Evolutionary conservation across 1,140 invertebrate genomes (phyloP).

Genomic region (Philaenus spumarius): DNA sequence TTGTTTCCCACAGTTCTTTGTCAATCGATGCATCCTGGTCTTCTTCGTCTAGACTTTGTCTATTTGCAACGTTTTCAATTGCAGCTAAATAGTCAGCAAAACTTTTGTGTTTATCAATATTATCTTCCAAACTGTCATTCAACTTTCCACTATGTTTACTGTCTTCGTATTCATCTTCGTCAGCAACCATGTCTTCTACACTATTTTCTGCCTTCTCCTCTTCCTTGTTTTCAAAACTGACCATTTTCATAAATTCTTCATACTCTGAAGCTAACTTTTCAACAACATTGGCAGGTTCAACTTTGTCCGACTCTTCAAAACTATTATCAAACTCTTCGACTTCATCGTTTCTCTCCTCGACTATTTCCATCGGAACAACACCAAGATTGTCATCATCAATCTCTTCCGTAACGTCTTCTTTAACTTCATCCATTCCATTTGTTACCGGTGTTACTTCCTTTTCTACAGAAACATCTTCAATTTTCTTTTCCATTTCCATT

Average conservation of each 20-base stretch:
- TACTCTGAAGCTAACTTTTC: conserved; percentile 18
- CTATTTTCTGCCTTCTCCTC: neutral
- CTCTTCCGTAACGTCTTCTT: neutral
- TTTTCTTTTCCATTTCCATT: neutral
- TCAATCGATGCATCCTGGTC: neutral
- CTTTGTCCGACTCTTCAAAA: conserved; percentile 2
- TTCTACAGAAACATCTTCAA: neutral
- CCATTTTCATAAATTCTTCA: conserved; percentile 23
- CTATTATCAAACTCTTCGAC: neutral
- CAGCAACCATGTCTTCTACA: neutral
- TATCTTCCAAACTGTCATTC: conserved; percentile 5
- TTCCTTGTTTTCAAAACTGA: conserved; percentile 11
- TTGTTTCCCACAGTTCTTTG: conserved; percentile 7
- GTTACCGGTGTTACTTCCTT: neutral
- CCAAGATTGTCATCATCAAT: neutral
- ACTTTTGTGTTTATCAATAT: conserved; percentile 1
- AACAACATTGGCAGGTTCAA: neutral
- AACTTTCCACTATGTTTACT: neutral
- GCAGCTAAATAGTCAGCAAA: neutral
- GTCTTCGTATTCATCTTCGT: neutral
- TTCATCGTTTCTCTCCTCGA: neutral
- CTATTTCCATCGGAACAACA: conserved; percentile 10
- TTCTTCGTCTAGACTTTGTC: neutral
- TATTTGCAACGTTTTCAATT: neutral
- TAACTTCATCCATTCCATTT: neutral